Evolutionary conservation across 2,113 vertebrate species (phyloP), one percentile per base, ranked within the genome.

Genomic region (Microcebus lehilahytsara): DNA sequence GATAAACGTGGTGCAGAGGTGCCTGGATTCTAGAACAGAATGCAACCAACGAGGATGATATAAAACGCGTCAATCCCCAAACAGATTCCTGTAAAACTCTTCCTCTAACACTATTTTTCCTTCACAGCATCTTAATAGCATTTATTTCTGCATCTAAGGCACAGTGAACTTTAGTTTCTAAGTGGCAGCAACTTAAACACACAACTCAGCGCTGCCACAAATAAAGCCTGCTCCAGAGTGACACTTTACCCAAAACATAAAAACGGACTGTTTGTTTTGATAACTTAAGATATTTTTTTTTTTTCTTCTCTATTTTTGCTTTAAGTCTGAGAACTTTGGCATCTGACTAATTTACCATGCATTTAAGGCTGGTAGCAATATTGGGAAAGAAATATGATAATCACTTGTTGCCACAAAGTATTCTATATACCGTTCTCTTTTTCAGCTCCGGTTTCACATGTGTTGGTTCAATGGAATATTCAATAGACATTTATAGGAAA

Each of bases 401-500:
- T 99, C 99, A 98, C 99, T 99, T 98, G 98, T 99, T 98, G 98
- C 99, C 99, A 99, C 99, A 99, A 99, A 99, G 98, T 98, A 98
- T 99, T 99, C 99, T 98, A 98, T 98, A 98, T 98, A 98, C 98
- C 98, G 97, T 98, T 99, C 99, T 99, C 98, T 99, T 99, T 99
- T 99, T 98, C 99, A 99, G 99, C 99, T 99, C 99, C 98, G 98
- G 99, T 99, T 99, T 99, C 99, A 99, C 99, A 99, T 99, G 99
- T 99, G 99, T 99, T 99, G 99, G 99, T 99, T 99, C 98, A 97
- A 98, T 99, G 98, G 99, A 99, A 99, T 99, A 99, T 99, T 99
- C 99, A 99, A 99, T 99, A 99, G 99, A 99, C 99, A 99, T 99
- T 99, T 99, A 99, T 99, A 99, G 99, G 99, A 99, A 99, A 99